Conservation (phyloP, 2,113 vertebrate genomes). For the Neolamprologus brichardi region DNA sequence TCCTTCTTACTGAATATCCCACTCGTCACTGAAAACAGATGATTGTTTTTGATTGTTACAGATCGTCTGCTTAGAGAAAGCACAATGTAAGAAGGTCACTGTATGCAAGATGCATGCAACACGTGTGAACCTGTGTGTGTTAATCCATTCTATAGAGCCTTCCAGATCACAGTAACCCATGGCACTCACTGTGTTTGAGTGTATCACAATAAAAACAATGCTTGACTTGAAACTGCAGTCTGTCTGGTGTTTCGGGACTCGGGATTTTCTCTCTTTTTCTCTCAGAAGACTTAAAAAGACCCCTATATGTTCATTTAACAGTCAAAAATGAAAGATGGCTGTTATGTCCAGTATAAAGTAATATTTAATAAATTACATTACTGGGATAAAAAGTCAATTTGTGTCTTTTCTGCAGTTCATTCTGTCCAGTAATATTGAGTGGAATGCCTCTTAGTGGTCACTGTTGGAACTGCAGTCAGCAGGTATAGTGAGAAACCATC, state of each 20-base stretch:
- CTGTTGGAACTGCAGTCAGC: neutral
- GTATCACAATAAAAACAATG: conserved; percentile 37
- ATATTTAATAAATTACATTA: neutral
- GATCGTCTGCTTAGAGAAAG: neutral
- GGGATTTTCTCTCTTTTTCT: neutral
- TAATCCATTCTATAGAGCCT: neutral
- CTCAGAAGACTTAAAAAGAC: neutral
- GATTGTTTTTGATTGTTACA: neutral
- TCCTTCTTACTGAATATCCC: neutral
- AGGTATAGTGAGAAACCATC: neutral
- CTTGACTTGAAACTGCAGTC: conserved; percentile 1
- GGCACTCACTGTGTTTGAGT: neutral
- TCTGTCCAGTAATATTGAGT: neutral
- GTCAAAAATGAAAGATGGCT: neutral
- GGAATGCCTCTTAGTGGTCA: neutral
- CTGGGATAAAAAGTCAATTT: neutral
- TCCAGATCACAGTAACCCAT: neutral
- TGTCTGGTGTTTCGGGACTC: neutral
- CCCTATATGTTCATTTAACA: neutral
- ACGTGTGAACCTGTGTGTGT: neutral
- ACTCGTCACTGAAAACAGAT: neutral
- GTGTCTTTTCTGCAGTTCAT: neutral
- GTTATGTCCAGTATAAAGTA: neutral
- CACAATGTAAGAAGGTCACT: conserved; percentile 1
- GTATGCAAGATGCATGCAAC: neutral